Evolutionary conservation across 2,113 vertebrate genomes (phyloP).

Genomic region (Erythrocercus mccallii): DNA sequence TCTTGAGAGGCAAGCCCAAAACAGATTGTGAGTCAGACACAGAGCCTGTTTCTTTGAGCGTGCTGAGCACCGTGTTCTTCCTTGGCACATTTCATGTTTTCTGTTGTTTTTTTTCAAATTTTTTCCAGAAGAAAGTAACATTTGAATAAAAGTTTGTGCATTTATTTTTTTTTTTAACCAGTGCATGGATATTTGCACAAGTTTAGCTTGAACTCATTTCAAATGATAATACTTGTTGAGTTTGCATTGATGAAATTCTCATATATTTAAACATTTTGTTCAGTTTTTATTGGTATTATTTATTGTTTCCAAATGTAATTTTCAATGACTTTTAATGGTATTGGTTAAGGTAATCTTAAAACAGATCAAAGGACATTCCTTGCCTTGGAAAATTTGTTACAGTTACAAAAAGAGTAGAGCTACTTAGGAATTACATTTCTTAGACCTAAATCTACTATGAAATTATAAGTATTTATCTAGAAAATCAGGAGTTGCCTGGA

Average conservation of each 20-base stretch:
- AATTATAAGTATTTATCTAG: neutral
- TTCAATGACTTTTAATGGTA: neutral
- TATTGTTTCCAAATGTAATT: neutral
- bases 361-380: neutral
- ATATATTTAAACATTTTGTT: neutral
- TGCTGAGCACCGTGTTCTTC: neutral
- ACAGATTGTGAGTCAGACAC: neutral
- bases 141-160: neutral
- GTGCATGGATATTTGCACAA: neutral
- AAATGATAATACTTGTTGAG: neutral
- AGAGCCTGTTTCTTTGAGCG: neutral
- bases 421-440: neutral
- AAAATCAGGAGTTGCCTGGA: neutral
- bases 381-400: neutral
- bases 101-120: neutral
- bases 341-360: neutral
- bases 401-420: neutral
- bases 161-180: neutral
- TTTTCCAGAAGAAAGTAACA: neutral
- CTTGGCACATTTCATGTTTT: neutral
- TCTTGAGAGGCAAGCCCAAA: neutral
- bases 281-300: neutral
- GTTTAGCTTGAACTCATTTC: neutral
- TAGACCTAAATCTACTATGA: neutral
- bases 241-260: neutral